Evolutionary conservation across 1,140 invertebrate genomes (phyloP).

Genomic region (Dendroctonus valens): DNA sequence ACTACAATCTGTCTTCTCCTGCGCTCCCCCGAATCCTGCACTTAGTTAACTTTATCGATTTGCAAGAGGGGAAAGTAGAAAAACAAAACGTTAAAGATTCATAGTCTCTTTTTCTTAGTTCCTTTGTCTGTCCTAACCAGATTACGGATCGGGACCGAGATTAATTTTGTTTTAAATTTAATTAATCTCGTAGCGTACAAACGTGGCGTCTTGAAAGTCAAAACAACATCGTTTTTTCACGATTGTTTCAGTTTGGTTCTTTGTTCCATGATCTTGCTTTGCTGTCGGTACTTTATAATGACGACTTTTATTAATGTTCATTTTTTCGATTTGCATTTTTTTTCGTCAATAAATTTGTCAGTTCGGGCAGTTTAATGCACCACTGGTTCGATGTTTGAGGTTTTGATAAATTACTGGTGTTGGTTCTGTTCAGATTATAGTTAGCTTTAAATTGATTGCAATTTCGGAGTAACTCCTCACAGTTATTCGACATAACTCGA

Average conservation of each 20-base stretch:
- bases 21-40: conserved; percentile 1
- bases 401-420: no score
- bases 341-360: no score
- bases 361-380: no score
- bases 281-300: no score
- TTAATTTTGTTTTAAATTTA: conserved; percentile 34
- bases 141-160: conserved; percentile 25
- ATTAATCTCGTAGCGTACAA: conserved; percentile 28
- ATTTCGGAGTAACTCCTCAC: no score
- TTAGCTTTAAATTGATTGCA: no score
- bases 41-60: conserved; percentile 22
- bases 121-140: conserved; percentile 26
- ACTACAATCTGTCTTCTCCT: conserved; percentile 1
- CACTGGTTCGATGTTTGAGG: no score
- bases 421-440: no score
- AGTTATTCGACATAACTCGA: no score
- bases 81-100: conserved; percentile 30
- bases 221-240: conserved; percentile 30
- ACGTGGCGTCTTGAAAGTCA: conserved; percentile 25
- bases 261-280: neutral
- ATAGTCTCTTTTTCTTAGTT: conserved; percentile 28
- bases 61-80: conserved; percentile 2
- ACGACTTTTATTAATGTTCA: no score
- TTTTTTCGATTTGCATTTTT: no score
- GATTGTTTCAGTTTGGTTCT: conserved; percentile 12